phyloP scores from a whole-genome alignment of 2,797 vertebrate species.

The Darevskia nairensis region DNA sequence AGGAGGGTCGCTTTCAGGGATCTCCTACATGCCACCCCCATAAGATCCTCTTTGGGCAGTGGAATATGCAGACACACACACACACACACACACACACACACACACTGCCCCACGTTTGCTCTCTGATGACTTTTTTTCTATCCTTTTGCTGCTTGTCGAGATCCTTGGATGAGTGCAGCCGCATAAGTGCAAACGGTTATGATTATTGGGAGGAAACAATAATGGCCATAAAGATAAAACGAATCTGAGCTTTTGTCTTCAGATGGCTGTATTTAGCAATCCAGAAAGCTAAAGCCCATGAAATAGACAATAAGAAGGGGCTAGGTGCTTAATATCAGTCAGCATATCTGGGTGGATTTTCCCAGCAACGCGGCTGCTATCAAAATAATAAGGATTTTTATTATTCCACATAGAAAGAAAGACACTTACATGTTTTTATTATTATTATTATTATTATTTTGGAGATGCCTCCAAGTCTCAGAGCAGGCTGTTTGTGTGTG shows the following conservation, averaged over 20 bases:
- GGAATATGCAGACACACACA: not conserved
- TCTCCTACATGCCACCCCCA: too few species aligned
- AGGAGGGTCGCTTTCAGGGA: not conserved
- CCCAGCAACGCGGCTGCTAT: slow-evolving; percentile 78
- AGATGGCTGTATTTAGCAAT: slow-evolving; percentile 81
- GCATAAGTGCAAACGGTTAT: slow-evolving; percentile 70
- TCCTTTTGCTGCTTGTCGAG: slow-evolving; percentile 48
- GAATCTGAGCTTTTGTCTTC: slow-evolving; percentile 76
- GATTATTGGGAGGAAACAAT: slow-evolving; percentile 76
- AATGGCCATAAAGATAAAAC: slow-evolving; percentile 78
- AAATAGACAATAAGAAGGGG: slow-evolving; percentile 81
- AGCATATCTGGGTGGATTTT: slow-evolving; percentile 77
- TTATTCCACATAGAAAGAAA: slow-evolving; percentile 74
- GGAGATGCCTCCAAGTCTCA: slow-evolving; percentile 69
- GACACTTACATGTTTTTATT: slow-evolving; percentile 57
- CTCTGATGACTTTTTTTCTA: not conserved
- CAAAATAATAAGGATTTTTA: slow-evolving; percentile 80
- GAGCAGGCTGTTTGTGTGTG: slow-evolving; percentile 18
- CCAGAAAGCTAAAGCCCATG: slow-evolving; percentile 77
- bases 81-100: not conserved
- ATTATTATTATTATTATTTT: too few species aligned
- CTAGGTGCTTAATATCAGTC: slow-evolving; percentile 78
- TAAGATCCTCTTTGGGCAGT: not conserved
- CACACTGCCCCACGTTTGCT: not conserved
- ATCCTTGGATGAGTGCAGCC: slow-evolving; percentile 53